phyloP scores from a whole-genome alignment of 2,888 invertebrate genomes.

The Clusia tigrina region DNA sequence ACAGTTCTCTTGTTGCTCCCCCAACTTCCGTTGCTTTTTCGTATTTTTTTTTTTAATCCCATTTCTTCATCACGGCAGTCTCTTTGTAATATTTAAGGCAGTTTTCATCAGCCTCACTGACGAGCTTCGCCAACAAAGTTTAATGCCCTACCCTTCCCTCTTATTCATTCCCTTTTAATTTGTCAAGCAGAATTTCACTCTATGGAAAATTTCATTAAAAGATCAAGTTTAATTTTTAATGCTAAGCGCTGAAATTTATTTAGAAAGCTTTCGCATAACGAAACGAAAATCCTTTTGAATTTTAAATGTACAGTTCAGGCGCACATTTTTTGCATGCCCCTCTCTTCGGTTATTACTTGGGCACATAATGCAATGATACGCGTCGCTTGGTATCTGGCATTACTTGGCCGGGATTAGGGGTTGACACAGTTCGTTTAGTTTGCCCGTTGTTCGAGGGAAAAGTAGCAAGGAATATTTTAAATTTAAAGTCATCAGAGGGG shows the following conservation, averaged over 20 bases:
- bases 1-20: no score
- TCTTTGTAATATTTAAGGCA: no score
- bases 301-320: not conserved
- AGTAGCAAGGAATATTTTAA: no score
- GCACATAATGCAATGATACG: constrained; percentile 35
- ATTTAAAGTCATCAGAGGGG: no score
- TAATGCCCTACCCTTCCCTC: no score
- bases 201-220: constrained; percentile 13
- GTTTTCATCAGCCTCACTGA: no score
- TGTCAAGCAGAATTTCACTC: not conserved
- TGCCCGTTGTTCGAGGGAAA: no score
- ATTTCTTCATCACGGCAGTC: not conserved
- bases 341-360: constrained; percentile 26
- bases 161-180: not conserved
- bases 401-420: not conserved
- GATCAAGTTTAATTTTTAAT: constrained; percentile 21
- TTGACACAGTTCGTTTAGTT: constrained; percentile 5
- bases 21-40: not conserved
- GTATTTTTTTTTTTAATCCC: not conserved
- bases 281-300: constrained; percentile 23
- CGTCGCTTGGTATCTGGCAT: constrained; percentile 25
- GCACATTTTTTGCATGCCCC: not conserved
- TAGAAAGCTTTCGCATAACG: constrained; percentile 19
- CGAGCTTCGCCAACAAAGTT: no score
- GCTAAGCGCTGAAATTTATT: constrained; percentile 18